These are phyloP conservation scores for Phrynosoma blainvillii DNA, from an alignment of 2,113 vertebrate species.

Conservation along the genomic window DNA sequence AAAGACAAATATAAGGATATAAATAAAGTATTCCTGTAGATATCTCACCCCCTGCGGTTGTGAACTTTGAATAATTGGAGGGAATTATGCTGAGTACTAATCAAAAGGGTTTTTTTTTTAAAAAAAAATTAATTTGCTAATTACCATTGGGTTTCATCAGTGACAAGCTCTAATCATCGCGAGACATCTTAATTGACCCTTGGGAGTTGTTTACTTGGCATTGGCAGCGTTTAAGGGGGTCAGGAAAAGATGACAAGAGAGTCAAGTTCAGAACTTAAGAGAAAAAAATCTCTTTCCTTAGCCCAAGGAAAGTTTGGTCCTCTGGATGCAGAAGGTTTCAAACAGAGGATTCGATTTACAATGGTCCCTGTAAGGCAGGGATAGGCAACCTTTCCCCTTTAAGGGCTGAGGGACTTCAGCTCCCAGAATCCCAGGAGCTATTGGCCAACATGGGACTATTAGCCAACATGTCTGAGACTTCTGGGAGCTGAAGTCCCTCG, in stretches of 20 bases:
- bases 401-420: no score
- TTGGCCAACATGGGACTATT: no score
- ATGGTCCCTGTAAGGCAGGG: no score
- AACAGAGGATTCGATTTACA: no score
- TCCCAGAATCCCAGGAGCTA: no score
- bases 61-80: slow-evolving; percentile 89
- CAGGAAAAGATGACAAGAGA: slow-evolving; percentile 55
- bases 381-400: no score
- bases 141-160: slow-evolving; percentile 85
- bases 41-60: slow-evolving; percentile 83
- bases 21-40: slow-evolving; percentile 86
- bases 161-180: slow-evolving; percentile 85
- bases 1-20: slow-evolving; percentile 77
- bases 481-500: no score
- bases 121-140: slow-evolving; percentile 78
- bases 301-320: slow-evolving; percentile 35
- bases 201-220: slow-evolving; percentile 75
- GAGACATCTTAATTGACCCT: slow-evolving; percentile 87
- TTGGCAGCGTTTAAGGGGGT: slow-evolving; percentile 67
- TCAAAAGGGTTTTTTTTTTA: slow-evolving; percentile 78
- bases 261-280: slow-evolving; percentile 48
- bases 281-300: slow-evolving; percentile 36
- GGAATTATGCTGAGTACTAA: slow-evolving; percentile 87
- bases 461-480: no score
- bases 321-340: neutral